Evolutionary conservation across 2,113 vertebrate species (phyloP).

Genomic region (Meleagris gallopavo): DNA sequence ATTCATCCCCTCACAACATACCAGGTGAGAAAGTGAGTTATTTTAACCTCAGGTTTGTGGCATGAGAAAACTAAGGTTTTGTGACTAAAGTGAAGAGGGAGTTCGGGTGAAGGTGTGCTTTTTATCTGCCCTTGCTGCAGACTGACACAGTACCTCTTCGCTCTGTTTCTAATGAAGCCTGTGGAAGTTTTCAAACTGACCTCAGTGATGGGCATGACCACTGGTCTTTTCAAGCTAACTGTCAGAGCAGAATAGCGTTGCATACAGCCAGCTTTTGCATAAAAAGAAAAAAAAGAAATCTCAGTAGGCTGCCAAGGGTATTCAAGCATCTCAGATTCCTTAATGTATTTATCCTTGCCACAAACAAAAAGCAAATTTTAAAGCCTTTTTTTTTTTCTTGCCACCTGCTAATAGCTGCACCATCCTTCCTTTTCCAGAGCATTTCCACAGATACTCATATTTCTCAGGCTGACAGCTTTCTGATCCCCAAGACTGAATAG

Average conservation of each 20-base stretch:
- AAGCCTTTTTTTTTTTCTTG: background rate
- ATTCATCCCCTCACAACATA: background rate
- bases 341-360: background rate
- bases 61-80: background rate
- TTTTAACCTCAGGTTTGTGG: background rate
- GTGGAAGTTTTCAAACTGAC: background rate
- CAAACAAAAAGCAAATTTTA: constrained; percentile 7
- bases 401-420: background rate
- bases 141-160: background rate
- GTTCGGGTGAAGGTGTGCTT: background rate
- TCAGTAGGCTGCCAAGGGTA: background rate
- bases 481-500: constrained; percentile 51
- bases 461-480: constrained; percentile 43
- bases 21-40: background rate
- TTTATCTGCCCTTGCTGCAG: background rate
- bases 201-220: background rate
- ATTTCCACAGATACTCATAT: background rate
- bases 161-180: background rate
- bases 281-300: background rate
- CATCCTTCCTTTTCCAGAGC: background rate
- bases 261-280: background rate
- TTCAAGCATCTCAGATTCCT: background rate
- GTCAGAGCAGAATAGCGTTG: background rate
- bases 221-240: background rate
- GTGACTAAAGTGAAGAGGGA: background rate